phyloP scores from a whole-genome alignment of 2,888 invertebrate species.

The Torymus texanus region DNA sequence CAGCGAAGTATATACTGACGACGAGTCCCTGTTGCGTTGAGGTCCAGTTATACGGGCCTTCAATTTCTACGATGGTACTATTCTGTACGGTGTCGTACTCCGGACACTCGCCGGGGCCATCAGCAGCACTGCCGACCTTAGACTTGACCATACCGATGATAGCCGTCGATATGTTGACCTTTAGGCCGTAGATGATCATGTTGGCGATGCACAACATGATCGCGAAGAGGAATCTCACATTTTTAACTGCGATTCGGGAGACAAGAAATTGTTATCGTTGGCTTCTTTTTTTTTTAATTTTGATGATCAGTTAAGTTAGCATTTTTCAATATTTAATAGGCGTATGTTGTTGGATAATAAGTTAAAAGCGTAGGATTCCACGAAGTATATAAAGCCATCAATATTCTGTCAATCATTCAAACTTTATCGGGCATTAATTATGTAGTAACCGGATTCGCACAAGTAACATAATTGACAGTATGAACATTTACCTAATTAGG shows the following conservation, averaged over 20 bases:
- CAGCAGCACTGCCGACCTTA: neutral
- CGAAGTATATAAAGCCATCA: too few relatives aligned
- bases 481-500: too few relatives aligned
- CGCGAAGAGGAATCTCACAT: conserved; percentile 68
- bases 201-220: conserved; percentile 73
- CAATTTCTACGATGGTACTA: conserved; percentile 57
- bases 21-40: conserved; percentile 68
- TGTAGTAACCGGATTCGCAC: too few relatives aligned
- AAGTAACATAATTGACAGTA: too few relatives aligned
- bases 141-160: conserved; percentile 72
- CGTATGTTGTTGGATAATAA: too few relatives aligned
- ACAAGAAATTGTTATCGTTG: conserved; percentile 22
- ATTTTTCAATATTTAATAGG: too few relatives aligned
- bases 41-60: conserved; percentile 70
- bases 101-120: conserved; percentile 62
- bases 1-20: conserved; percentile 71
- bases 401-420: too few relatives aligned
- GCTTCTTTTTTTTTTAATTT: neutral
- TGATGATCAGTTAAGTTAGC: too few relatives aligned
- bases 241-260: conserved; percentile 57
- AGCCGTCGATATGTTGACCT: conserved; percentile 70
- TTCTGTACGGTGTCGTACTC: conserved; percentile 49
- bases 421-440: too few relatives aligned
- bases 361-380: too few relatives aligned
- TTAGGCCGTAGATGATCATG: conserved; percentile 72